Conservation (phyloP, 2,888 invertebrate genomes). For the Notodonta dromedarius region DNA sequence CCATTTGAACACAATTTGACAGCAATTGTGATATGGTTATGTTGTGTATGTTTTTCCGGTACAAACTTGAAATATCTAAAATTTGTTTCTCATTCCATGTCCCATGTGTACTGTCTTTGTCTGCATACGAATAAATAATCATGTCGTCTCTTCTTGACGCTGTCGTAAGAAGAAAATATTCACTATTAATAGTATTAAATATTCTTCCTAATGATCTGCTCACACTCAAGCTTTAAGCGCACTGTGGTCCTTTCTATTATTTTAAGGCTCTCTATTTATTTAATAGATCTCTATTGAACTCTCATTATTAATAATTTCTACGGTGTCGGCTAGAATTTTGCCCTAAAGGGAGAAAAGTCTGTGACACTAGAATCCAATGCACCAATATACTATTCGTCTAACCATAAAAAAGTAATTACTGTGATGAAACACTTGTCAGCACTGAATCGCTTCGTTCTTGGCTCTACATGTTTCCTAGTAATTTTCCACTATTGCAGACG, state of each 20-base stretch:
- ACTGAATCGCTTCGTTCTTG: conserved; percentile 17
- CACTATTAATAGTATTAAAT: not conserved
- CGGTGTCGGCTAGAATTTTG: no score
- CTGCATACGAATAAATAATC: not conserved
- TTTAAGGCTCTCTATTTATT: no score
- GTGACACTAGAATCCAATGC: no score
- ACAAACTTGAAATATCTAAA: not conserved
- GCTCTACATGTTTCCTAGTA: conserved; percentile 30
- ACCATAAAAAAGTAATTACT: not conserved
- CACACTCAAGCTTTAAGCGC: not conserved
- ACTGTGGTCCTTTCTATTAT: not conserved
- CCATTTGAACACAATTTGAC: not conserved
- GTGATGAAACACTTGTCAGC: conserved; percentile 21
- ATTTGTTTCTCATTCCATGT: no score
- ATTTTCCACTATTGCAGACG: conserved; percentile 40
- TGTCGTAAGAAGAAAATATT: not conserved
- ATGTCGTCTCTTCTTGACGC: not conserved
- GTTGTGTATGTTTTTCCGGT: not conserved
- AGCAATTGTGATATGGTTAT: not conserved
- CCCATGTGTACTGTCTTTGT: no score
- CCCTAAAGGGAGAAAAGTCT: no score
- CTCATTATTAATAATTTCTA: no score
- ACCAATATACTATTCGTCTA: no score
- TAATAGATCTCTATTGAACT: no score
- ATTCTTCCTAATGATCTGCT: not conserved